These are phyloP conservation scores for Synanthedon vespiformis DNA, from an alignment of 2,888 invertebrate genomes.

Conservation along the genomic window DNA sequence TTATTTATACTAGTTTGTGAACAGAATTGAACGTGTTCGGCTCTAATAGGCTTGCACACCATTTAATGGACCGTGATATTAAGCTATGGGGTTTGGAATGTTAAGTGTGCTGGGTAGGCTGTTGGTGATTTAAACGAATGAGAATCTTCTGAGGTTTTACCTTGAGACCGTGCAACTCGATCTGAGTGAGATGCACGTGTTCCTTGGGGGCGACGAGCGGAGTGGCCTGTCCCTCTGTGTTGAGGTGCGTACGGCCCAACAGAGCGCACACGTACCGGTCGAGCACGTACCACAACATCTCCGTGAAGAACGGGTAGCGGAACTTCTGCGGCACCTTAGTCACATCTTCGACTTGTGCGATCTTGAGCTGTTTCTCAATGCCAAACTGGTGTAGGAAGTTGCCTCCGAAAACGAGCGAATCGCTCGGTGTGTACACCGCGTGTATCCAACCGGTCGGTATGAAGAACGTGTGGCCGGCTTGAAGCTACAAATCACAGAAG, in stretches of 20 bases:
- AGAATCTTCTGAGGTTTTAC: constrained; percentile 22
- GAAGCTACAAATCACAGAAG: constrained; percentile 56
- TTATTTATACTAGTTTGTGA: too few relatives aligned
- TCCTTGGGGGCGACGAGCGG: constrained; percentile 48
- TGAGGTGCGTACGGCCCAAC: constrained; percentile 84
- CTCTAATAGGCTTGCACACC: too few relatives aligned
- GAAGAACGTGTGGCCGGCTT: constrained; percentile 94
- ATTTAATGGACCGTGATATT: too few relatives aligned
- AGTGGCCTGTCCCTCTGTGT: constrained; percentile 37
- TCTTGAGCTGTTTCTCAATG: constrained; percentile 94
- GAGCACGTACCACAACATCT: constrained; percentile 98
- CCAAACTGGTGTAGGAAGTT: constrained; percentile 97
- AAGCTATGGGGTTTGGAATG: too few relatives aligned
- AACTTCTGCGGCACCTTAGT: constrained; percentile 98
- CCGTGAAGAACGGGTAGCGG: constrained; percentile 97
- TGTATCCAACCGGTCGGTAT: constrained; percentile 99
- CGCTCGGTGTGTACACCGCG: constrained; percentile 96
- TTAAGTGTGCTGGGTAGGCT: too few relatives aligned
- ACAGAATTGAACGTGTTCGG: too few relatives aligned
- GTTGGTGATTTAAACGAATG: too few relatives aligned
- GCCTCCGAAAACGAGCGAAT: constrained; percentile 97
- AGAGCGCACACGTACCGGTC: constrained; percentile 92
- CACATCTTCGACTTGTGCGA: constrained; percentile 94
- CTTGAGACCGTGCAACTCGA: constrained; percentile 83
- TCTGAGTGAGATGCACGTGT: constrained; percentile 83